A percentile compares a stretch with the other conserved stretches of the same genome.
These are phyloP conservation scores for Idaea dimidiata DNA, from an alignment of 2,888 invertebrate species.

Conservation along the genomic window DNA sequence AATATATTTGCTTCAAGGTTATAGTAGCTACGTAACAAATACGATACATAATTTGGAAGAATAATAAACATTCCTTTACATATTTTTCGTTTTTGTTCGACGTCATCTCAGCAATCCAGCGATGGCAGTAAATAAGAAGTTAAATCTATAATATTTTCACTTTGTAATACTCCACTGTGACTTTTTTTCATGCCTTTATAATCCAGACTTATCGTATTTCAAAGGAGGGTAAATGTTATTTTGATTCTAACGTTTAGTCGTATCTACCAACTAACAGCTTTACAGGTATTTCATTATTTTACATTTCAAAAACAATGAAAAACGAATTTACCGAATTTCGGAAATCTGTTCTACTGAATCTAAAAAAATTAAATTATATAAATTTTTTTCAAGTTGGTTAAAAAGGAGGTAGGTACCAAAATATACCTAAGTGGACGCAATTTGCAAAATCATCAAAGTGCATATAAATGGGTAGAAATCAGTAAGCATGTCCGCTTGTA, in stretches of 20 bases:
- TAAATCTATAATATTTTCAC: constrained; percentile 20
- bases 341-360: too few relatives aligned
- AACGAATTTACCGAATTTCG: too few relatives aligned
- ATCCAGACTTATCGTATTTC: constrained; percentile 15
- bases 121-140: constrained; percentile 32
- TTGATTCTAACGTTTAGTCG: neutral
- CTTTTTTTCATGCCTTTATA: constrained; percentile 21
- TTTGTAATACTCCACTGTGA: constrained; percentile 25
- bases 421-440: too few relatives aligned
- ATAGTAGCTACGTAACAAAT: constrained; percentile 36
- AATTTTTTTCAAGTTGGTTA: too few relatives aligned
- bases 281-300: too few relatives aligned
- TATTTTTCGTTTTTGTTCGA: constrained; percentile 34
- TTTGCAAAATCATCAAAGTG: too few relatives aligned
- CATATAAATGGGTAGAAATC: too few relatives aligned
- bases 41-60: constrained; percentile 31
- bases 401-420: too few relatives aligned
- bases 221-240: neutral
- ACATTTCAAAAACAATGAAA: too few relatives aligned
- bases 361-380: too few relatives aligned
- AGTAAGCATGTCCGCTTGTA: too few relatives aligned
- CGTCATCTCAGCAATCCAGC: constrained; percentile 37
- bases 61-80: constrained; percentile 23
- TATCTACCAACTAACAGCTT: too few relatives aligned
- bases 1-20: constrained; percentile 12